These are phyloP conservation scores for Sycophila texana DNA, from an alignment of 2,888 invertebrate species.

Conservation along the genomic window DNA sequence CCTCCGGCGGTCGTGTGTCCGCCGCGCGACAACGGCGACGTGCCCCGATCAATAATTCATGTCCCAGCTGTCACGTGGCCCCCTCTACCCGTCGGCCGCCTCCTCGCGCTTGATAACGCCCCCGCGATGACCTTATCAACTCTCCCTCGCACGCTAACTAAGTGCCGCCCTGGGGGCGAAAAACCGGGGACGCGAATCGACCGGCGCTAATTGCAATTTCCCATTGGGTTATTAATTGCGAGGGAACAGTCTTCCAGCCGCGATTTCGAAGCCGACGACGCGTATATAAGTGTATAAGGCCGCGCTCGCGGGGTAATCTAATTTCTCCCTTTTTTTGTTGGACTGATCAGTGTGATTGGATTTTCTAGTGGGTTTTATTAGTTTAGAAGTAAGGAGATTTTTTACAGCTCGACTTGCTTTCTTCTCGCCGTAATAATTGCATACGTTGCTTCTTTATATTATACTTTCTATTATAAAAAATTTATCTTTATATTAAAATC, in stretches of 20 bases:
- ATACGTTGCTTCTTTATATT: no score
- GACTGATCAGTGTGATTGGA: background rate
- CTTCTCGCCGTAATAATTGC: no score
- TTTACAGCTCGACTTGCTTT: background rate
- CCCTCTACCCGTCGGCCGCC: background rate
- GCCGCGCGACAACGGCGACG: constrained; percentile 48
- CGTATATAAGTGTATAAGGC: background rate
- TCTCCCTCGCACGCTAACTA: background rate
- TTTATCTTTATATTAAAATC: no score
- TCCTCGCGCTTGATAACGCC: background rate
- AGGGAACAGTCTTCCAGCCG: background rate
- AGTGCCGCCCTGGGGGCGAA: background rate
- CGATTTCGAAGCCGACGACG: background rate
- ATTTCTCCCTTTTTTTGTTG: no score
- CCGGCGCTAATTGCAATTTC: constrained; percentile 38
- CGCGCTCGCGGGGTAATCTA: no score
- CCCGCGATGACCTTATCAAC: background rate
- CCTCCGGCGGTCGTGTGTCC: constrained; percentile 46
- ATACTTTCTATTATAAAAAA: no score
- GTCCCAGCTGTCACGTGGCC: constrained; percentile 62
- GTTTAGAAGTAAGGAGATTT: background rate
- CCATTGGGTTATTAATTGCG: constrained; percentile 35
- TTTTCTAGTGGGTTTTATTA: background rate
- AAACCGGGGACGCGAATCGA: constrained; percentile 12
- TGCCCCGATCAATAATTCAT: constrained; percentile 69